Base-by-base conservation (phyloP, 2,888 invertebrate species). In the Scrobipalpa costella region DNA sequence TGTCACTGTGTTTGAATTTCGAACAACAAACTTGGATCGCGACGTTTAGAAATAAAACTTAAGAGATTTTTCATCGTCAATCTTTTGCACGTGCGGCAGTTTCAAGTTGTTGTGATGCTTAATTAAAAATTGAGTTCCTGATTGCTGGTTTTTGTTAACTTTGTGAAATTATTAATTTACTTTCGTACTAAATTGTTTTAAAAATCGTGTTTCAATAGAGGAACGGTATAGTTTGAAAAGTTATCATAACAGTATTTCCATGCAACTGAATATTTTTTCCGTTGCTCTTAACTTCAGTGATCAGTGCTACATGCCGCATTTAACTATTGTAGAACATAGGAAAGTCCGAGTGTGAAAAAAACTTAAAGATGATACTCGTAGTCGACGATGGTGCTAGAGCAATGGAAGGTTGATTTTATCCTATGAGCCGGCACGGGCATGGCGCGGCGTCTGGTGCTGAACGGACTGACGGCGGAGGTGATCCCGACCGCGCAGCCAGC, bases 391-490 rank as follows among this genome's bases (percentile, higher is more conserved):
- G 17, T 11, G 5, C 47, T 47, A 7, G 17, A 17, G 47, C 3
- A 13, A 21, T 50, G 50, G 19, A 50, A 11, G 50, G 50, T 50
- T 55, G 55, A 55, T 9, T 1, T 13, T 15, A 27, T 19, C 19
- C 27, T 58, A 38, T 58, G 57, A 81, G 57, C 34, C 8, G 8
- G 19, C 38, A 36, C 9, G 38, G 67, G 65, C 73, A 73, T 76
- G 75, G 75, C 80, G 68, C 84, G 87, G 67, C 84, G 88, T 72
- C 84, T 90, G 69, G 90, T 89, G 73, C 83, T 90, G 62, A 90
- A 90, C 78, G 90, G 89, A 57, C 80, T 89, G 63, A 89, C 89
- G 74, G 89, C 89, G 70, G 88, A 89, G 78, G 86, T 84, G 73
- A 72, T 78, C 67, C 79, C 74, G 62, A 63, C 67, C 71, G 67